phyloP scores from a whole-genome alignment of 2,113 vertebrate genomes.

The Promerops cafer region DNA sequence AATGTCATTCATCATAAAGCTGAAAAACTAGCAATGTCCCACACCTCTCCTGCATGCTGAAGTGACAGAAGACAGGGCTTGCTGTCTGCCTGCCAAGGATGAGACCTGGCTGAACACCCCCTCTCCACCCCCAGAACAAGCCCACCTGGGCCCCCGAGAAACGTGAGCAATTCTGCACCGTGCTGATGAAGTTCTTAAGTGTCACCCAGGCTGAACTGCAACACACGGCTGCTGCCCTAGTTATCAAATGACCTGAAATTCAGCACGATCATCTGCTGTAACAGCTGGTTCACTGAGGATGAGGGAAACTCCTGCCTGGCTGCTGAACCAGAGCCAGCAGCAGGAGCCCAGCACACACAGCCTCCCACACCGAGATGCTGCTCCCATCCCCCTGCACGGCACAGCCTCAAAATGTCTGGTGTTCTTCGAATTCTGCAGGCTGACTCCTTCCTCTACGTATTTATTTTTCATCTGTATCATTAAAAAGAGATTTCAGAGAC shows the following conservation, averaged over 20 bases:
- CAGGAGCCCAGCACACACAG: rapidly evolving
- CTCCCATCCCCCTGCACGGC: background rate
- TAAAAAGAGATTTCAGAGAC: background rate
- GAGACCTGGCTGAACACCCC: background rate
- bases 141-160: background rate
- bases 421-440: background rate
- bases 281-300: slow-evolving; percentile 14
- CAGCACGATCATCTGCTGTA: slow-evolving; percentile 11
- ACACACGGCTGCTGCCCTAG: background rate
- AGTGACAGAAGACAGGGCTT: background rate
- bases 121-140: background rate
- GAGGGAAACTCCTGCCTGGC: background rate
- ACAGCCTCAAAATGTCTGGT: background rate
- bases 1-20: background rate
- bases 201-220: slow-evolving; percentile 43
- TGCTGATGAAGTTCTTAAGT: background rate
- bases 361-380: background rate
- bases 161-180: background rate
- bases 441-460: background rate
- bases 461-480: background rate
- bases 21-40: background rate
- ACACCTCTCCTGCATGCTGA: background rate
- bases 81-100: background rate
- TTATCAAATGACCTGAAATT: slow-evolving; percentile 65
- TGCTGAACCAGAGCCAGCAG: background rate